A percentile compares a stretch with the other conserved stretches of the same genome.
These are phyloP conservation scores for Meles meles DNA, from an alignment of 2,113 vertebrate species.

Conservation along the genomic window DNA sequence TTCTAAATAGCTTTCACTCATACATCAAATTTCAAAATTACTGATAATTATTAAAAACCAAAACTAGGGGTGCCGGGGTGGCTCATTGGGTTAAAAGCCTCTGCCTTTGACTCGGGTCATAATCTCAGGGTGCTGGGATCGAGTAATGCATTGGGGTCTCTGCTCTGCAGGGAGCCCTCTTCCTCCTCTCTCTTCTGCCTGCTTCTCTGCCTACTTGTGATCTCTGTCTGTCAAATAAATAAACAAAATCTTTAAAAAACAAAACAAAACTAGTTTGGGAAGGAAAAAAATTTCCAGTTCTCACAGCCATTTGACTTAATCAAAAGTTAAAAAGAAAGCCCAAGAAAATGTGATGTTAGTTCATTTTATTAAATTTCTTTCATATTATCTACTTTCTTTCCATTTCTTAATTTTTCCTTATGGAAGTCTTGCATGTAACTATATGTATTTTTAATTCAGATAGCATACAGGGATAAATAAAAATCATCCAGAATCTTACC, in stretches of 20 bases:
- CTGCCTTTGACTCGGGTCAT: too few species aligned
- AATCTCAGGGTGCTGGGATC: too few species aligned
- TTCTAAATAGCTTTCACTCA: not conserved
- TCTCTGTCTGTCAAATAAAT: too few species aligned
- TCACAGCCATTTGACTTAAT: not conserved
- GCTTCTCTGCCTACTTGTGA: too few species aligned
- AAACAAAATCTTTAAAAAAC: not conserved
- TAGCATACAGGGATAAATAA: not conserved
- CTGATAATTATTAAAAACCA: not conserved
- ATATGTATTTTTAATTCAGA: not conserved
- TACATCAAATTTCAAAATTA: not conserved
- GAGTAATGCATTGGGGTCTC: too few species aligned
- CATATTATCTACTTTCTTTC: not conserved
- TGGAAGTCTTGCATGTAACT: not conserved
- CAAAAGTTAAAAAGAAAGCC: not conserved
- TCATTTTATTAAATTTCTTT: not conserved
- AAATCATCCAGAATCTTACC: not conserved
- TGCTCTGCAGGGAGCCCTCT: too few species aligned
- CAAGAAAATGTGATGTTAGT: not conserved
- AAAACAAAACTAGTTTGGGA: not conserved
- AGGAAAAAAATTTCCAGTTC: not conserved
- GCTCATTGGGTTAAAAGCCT: too few species aligned
- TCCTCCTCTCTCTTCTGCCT: too few species aligned
- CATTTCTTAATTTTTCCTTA: not conserved
- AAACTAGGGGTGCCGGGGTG: not conserved